A percentile compares a stretch with the other conserved stretches of the same genome.
Evolutionary conservation across 2,113 vertebrate species (phyloP).

Genomic region (Nothoprocta pentlandii): DNA sequence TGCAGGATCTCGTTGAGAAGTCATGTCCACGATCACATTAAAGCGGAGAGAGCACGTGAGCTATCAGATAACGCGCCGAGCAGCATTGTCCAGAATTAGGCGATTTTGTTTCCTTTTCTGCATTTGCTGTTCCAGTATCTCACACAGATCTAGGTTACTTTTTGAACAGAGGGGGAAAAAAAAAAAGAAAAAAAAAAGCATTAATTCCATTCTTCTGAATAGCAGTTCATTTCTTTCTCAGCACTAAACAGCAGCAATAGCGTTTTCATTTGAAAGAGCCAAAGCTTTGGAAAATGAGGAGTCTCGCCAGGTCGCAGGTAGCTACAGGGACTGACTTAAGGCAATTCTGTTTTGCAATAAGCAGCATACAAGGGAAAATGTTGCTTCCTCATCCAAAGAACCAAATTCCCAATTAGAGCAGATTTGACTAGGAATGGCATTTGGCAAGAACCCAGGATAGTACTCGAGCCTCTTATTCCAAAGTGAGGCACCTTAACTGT

Average conservation of each 20-base stretch:
- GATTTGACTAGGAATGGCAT: not conserved
- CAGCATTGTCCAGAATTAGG: not conserved
- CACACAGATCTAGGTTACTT: not conserved
- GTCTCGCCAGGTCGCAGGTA: conserved; percentile 3
- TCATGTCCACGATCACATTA: not conserved
- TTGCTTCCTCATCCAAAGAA: conserved; percentile 2
- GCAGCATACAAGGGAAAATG: not conserved
- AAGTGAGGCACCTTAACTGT: not conserved
- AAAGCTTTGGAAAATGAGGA: conserved; percentile 8
- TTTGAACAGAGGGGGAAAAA: not conserved
- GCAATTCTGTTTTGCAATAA: not conserved
- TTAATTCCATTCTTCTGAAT: not conserved
- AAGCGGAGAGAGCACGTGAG: not conserved
- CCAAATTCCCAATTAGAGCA: not conserved
- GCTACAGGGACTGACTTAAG: not conserved
- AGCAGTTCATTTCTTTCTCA: not conserved
- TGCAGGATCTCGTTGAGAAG: not conserved
- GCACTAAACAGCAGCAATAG: not conserved
- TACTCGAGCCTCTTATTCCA: not conserved
- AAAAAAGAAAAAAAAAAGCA: not conserved
- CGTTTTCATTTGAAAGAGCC: conserved; percentile 9
- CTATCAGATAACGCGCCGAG: conserved; percentile 15
- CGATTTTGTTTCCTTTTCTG: conserved; percentile 48
- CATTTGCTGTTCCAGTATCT: not conserved
- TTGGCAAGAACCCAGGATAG: conserved; percentile 18